phyloP scores from a whole-genome alignment of 2,888 invertebrate species.

The Pollenia griseotomentosa region DNA sequence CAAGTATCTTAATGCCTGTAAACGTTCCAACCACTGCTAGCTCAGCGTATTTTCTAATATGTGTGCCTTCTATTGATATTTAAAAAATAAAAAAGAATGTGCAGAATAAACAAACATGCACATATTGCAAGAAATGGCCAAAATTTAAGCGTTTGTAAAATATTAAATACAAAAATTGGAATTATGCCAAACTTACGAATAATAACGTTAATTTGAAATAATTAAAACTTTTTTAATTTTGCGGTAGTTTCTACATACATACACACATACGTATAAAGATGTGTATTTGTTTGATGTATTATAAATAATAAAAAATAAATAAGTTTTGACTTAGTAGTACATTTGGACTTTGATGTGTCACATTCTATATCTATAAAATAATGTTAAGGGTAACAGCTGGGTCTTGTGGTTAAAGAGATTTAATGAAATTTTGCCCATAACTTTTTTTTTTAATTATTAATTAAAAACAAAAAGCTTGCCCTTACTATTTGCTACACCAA shows the following conservation, averaged over 20 bases:
- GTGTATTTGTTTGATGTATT: no score
- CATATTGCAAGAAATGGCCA: not conserved
- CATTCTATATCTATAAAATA: no score
- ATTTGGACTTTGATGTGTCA: no score
- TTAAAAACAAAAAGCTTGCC: no score
- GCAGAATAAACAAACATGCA: slow-evolving; percentile 4
- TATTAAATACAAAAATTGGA: slow-evolving; percentile 8
- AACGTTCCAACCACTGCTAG: slow-evolving; percentile 1
- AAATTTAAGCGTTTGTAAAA: slow-evolving; percentile 25
- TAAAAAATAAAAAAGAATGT: not conserved
- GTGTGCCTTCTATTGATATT: slow-evolving; percentile 19
- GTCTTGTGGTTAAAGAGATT: not conserved
- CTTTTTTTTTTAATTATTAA: no score
- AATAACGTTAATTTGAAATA: slow-evolving; percentile 31
- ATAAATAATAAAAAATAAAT: no score
- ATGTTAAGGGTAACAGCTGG: not conserved
- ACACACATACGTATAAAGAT: no score
- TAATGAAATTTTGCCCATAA: no score
- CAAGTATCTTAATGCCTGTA: slow-evolving; percentile 1
- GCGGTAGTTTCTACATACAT: not conserved
- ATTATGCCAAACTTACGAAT: slow-evolving; percentile 16
- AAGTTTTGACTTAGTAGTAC: no score
- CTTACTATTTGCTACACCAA: no score
- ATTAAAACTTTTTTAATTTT: slow-evolving; percentile 45
- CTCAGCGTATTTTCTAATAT: slow-evolving; percentile 22